These are phyloP conservation scores for Meloidogyne exigua DNA, from an alignment of 1,140 invertebrate species.

Conservation along the genomic window DNA sequence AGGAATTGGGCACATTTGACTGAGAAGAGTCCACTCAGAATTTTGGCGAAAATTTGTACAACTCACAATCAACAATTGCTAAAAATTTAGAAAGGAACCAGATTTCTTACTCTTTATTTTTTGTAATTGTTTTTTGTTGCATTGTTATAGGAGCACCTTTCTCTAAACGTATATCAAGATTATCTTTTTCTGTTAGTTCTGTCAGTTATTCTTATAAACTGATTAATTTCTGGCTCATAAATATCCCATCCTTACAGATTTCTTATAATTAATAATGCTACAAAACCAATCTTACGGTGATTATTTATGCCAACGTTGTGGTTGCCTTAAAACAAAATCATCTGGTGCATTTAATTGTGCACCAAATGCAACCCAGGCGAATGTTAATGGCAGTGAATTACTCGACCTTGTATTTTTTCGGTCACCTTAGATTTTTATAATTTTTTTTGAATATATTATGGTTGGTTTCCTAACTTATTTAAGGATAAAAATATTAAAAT, in stretches of 20 bases:
- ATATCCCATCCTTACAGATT: too few species aligned
- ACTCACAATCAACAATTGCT: neutral
- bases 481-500: neutral
- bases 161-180: too few species aligned
- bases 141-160: too few species aligned
- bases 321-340: conserved; percentile 15
- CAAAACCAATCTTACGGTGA: neutral
- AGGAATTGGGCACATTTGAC: neutral
- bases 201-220: too few species aligned
- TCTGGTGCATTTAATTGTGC: neutral
- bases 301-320: conserved; percentile 16
- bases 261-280: conserved; percentile 1
- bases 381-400: conserved; percentile 25
- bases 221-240: too few species aligned
- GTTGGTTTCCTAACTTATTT: neutral
- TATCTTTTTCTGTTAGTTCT: too few species aligned
- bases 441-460: too few species aligned
- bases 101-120: neutral
- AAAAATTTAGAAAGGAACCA: neutral
- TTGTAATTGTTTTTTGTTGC: neutral
- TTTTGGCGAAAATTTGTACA: neutral
- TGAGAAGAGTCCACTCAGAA: neutral
- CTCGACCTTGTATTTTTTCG: conserved; percentile 25
- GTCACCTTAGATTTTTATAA: neutral
- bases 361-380: neutral